Evolutionary conservation across 2,113 vertebrate genomes (phyloP).

Genomic region (Nicator chloris): DNA sequence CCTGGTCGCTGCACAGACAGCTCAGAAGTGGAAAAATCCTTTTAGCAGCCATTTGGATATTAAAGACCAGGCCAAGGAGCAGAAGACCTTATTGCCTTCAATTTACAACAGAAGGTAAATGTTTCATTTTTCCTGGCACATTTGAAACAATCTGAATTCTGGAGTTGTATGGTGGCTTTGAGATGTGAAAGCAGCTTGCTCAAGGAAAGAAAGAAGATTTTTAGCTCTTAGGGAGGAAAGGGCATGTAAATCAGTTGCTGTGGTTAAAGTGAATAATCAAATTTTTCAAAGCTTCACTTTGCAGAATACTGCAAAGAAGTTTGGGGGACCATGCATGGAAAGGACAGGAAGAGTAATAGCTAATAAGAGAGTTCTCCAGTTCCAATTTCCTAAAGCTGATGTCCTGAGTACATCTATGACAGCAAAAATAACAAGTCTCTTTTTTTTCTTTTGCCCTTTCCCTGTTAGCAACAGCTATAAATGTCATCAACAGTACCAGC

Average conservation of each 20-base stretch:
- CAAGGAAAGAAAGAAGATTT: neutral
- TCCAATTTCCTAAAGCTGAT: neutral
- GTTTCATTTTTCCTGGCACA: neutral
- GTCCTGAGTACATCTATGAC: neutral
- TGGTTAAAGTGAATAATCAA: neutral
- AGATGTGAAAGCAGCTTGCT: neutral
- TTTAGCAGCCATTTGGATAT: neutral
- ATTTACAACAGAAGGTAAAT: neutral
- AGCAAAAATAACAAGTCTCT: conserved; percentile 19
- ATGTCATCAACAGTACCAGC: conserved; percentile 54
- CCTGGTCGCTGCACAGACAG: neutral
- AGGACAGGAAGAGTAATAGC: neutral
- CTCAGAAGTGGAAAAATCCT: neutral
- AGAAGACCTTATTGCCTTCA: neutral
- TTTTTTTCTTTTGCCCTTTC: neutral
- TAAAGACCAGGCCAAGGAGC: neutral
- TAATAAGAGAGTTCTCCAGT: neutral
- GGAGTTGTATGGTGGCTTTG: neutral
- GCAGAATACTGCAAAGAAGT: neutral
- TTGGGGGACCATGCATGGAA: neutral
- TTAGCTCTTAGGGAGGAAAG: neutral
- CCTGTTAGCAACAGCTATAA: conserved; percentile 57
- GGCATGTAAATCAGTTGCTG: neutral
- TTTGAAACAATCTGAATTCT: neutral
- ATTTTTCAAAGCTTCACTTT: neutral